A percentile compares a stretch with the other conserved stretches of the same genome.
Conservation (phyloP, 2,113 vertebrate genomes). For the Camarhynchus parvulus region DNA sequence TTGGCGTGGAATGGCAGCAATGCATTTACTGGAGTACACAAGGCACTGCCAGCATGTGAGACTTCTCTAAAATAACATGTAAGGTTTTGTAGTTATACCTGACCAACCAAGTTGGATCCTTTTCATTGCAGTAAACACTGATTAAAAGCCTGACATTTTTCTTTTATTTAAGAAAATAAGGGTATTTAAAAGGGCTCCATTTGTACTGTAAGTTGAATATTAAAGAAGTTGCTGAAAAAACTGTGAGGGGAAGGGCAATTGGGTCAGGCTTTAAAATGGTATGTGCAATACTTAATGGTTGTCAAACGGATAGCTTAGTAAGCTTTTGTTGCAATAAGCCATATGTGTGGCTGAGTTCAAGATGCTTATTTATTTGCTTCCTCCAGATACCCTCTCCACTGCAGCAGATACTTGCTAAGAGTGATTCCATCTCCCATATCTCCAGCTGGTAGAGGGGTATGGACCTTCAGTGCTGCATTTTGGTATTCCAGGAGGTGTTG, state of each 20-base stretch:
- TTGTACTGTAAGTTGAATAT: background rate
- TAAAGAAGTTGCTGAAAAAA: background rate
- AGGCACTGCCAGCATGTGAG: background rate
- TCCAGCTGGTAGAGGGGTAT: background rate
- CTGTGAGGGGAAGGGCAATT: background rate
- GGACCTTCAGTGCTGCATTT: background rate
- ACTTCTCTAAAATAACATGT: background rate
- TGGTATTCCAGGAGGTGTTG: background rate
- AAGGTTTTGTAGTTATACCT: background rate
- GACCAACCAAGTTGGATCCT: background rate
- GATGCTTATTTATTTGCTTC: background rate
- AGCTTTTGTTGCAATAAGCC: background rate
- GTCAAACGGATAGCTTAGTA: background rate
- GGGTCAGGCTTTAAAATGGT: background rate
- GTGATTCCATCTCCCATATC: background rate
- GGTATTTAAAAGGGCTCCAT: background rate
- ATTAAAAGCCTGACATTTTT: background rate
- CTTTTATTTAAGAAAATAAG: background rate
- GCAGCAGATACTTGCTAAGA: background rate
- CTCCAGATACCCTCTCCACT: background rate
- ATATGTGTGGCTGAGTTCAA: background rate
- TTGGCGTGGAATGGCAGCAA: background rate
- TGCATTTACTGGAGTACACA: fast-evolving
- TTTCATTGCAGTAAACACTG: background rate
- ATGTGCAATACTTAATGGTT: background rate